Base-by-base conservation (phyloP, 2,113 vertebrate species). In the Odontesthes bonariensis region DNA sequence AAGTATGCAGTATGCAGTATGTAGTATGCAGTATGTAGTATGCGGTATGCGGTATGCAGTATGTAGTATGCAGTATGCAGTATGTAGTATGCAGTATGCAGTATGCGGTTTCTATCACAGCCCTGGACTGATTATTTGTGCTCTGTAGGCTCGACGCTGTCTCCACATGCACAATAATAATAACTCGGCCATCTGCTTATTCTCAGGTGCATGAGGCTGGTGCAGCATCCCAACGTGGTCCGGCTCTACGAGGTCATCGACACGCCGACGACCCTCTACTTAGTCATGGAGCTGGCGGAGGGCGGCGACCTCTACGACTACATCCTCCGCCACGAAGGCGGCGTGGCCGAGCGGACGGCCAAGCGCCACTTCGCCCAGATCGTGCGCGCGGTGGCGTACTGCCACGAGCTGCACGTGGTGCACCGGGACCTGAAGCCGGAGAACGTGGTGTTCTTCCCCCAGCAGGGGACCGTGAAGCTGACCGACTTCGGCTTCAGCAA, bases 401-500 rank as follows among this genome's bases (percentile, higher is more conserved):
- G 96, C 92, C 96, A 97, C 89, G 93, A 90, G 87, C 93, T 96
- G 16, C 96, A 97, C 0, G 96, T 97, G 81, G 96, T 96, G 60
- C 96, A 97, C 86, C 94, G 96, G 0, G 96, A 97, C 92, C 93
- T 97, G 83, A 97, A 97, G 89, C 96, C 96, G 0, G 96, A 97
- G 94, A 97, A 97, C 0, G 96, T 97, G 78, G 95, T 97, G 47
- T 96, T 97, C 92, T 97, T 97, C 87, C 94, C 92, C 10, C 94
- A 95, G 84, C 96, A 96, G 59, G 95, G 95, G 1, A 89, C 95
- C 0, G 96, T 97, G 73, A 97, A 97, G 87, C 94, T 97, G 32
- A 96, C 96, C 0, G 96, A 97, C 90, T 97, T 97, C 0, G 96
- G 96, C 27, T 97, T 97, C 90, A 97, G 96, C 88, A 97, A 96